A percentile compares a stretch with the other conserved stretches of the same genome.
Conservation (phyloP, 2,888 invertebrate genomes). For the Habrosyne pyritoides region DNA sequence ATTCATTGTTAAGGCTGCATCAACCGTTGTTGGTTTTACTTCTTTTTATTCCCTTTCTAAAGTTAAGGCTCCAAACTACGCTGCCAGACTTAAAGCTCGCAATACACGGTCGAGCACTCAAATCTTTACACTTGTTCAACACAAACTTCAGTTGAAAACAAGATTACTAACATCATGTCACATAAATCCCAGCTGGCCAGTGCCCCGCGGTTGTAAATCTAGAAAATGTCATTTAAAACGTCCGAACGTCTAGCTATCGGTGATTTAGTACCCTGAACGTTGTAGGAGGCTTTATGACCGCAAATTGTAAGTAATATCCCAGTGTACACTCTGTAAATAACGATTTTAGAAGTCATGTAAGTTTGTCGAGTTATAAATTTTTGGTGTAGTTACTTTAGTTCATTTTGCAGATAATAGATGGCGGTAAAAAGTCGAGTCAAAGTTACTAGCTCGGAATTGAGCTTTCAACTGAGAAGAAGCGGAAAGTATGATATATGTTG, state of each 20-base stretch:
- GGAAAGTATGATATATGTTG: no score
- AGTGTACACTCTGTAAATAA: background rate
- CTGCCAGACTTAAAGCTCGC: no score
- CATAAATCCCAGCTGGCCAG: background rate
- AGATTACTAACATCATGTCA: background rate
- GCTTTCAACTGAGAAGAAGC: no score
- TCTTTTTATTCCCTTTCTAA: no score
- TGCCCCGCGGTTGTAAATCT: background rate
- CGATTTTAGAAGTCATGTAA: background rate
- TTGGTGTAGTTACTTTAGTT: background rate
- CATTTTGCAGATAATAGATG: no score
- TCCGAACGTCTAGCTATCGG: background rate
- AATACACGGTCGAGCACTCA: no score
- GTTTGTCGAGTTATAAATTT: background rate
- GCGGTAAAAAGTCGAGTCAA: no score
- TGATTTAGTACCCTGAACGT: background rate
- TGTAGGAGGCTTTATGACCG: background rate
- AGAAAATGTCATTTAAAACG: background rate
- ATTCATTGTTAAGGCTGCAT: no score
- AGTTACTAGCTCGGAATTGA: no score
- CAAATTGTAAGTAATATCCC: background rate
- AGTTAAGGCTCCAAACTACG: no score
- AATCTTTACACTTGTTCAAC: no score
- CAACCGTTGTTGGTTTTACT: no score
- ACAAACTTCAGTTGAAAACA: background rate